Conservation (phyloP, 2,888 invertebrate species). For the Apomyelois bistriatella region DNA sequence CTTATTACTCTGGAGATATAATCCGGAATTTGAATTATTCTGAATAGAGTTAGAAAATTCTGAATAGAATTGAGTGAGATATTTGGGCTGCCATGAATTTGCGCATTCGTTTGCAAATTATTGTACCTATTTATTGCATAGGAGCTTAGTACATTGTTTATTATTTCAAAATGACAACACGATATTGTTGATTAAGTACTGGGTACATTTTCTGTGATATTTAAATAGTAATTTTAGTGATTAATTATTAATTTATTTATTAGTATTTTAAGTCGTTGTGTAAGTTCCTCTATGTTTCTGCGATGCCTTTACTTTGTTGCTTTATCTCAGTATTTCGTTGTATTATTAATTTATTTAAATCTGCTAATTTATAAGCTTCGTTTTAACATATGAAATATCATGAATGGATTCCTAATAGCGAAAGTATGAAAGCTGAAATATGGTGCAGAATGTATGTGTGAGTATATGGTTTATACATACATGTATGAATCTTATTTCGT, state of each 20-base stretch:
- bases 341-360: slow-evolving; percentile 46
- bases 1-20: too few relatives aligned
- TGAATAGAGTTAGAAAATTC: not conserved
- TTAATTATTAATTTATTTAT: slow-evolving; percentile 73
- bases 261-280: slow-evolving; percentile 56
- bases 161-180: slow-evolving; percentile 62
- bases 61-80: not conserved
- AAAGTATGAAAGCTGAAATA: not conserved
- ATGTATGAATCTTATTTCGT: slow-evolving; percentile 20
- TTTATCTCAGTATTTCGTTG: slow-evolving; percentile 33
- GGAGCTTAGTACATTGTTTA: slow-evolving; percentile 36
- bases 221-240: slow-evolving; percentile 69
- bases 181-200: slow-evolving; percentile 73
- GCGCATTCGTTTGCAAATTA: slow-evolving; percentile 31
- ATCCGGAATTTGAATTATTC: too few relatives aligned
- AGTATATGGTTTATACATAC: too few relatives aligned
- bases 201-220: slow-evolving; percentile 80
- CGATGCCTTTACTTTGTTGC: slow-evolving; percentile 28
- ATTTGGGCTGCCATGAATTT: not conserved
- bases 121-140: slow-evolving; percentile 46
- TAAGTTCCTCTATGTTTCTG: slow-evolving; percentile 55
- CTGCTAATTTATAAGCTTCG: slow-evolving; percentile 31
- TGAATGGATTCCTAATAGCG: not conserved
- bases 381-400: slow-evolving; percentile 26
- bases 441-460: not conserved